Percentiles rank a stretch among this genome's conserved stretches.
phyloP scores from a whole-genome alignment of 2,797 vertebrate genomes.

The Epinephelus coioides region DNA sequence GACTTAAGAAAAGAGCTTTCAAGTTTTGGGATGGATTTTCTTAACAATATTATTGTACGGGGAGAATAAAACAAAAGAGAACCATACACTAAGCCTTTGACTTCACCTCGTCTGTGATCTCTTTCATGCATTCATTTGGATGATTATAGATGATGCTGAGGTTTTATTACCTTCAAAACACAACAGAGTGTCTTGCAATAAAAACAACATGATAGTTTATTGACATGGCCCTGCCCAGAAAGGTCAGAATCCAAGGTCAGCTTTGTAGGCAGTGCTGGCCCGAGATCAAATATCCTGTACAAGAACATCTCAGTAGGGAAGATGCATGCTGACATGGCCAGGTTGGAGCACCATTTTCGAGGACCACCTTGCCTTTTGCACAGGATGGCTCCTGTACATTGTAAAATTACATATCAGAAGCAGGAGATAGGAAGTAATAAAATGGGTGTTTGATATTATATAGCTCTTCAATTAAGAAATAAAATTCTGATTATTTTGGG shows the following conservation, averaged over 20 bases:
- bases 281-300: slow-evolving; percentile 23
- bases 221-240: neutral
- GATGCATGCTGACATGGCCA: neutral
- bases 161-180: neutral
- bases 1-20: neutral
- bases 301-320: slow-evolving; percentile 9
- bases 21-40: neutral
- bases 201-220: slow-evolving; percentile 19
- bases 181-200: neutral
- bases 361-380: neutral
- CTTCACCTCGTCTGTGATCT: slow-evolving; percentile 4
- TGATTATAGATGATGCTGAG: neutral
- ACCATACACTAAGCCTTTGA: neutral
- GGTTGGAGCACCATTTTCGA: neutral
- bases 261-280: neutral
- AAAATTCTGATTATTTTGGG: neutral
- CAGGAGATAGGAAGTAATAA: neutral
- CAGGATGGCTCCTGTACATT: neutral
- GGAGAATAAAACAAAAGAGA: neutral
- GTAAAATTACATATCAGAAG: neutral
- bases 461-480: neutral
- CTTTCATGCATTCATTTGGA: slow-evolving; percentile 6
- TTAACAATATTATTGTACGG: neutral
- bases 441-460: neutral
- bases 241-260: slow-evolving; percentile 27